Percentiles rank a stretch among this genome's conserved stretches.
phyloP scores from a whole-genome alignment of 2,888 invertebrate species.

The Brachyptera putata region DNA sequence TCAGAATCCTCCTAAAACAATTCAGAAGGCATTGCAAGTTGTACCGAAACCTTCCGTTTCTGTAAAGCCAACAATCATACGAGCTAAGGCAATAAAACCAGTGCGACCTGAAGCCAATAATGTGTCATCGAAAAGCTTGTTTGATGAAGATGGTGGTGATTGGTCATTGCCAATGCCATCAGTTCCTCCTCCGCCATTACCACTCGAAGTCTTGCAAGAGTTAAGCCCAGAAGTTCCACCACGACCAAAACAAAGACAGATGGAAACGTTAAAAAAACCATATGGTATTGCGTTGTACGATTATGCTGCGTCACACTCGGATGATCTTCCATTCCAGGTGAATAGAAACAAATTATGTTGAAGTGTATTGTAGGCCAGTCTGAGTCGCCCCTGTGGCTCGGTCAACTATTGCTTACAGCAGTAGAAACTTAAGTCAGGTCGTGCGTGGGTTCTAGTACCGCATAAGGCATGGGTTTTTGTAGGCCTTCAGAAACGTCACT shows the following conservation, averaged over 20 bases:
- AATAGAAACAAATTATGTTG: slow-evolving; percentile 44
- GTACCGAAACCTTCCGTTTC: slow-evolving; percentile 7
- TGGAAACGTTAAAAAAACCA: slow-evolving; percentile 42
- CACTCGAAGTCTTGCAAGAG: slow-evolving; percentile 45
- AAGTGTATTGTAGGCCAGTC: no score
- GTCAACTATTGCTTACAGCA: no score
- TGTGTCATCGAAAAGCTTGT: slow-evolving; percentile 37
- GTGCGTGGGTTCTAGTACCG: no score
- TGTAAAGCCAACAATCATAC: slow-evolving; percentile 70
- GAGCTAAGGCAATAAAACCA: slow-evolving; percentile 58
- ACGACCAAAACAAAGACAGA: slow-evolving; percentile 32
- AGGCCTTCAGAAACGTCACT: no score
- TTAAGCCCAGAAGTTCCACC: slow-evolving; percentile 37
- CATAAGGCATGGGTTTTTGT: no score
- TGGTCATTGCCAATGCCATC: slow-evolving; percentile 73
- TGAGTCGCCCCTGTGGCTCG: no score
- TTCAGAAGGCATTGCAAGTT: slow-evolving; percentile 3
- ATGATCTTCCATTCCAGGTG: slow-evolving; percentile 76
- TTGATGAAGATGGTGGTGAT: slow-evolving; percentile 26
- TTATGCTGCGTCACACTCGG: slow-evolving; percentile 67
- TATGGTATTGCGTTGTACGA: slow-evolving; percentile 76
- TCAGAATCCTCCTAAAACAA: background rate
- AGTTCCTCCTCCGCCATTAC: slow-evolving; percentile 73
- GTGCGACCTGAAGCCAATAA: slow-evolving; percentile 43
- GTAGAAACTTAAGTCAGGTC: no score